Evolutionary conservation across 2,888 invertebrate species (phyloP).

Genomic region (Mantis religiosa): DNA sequence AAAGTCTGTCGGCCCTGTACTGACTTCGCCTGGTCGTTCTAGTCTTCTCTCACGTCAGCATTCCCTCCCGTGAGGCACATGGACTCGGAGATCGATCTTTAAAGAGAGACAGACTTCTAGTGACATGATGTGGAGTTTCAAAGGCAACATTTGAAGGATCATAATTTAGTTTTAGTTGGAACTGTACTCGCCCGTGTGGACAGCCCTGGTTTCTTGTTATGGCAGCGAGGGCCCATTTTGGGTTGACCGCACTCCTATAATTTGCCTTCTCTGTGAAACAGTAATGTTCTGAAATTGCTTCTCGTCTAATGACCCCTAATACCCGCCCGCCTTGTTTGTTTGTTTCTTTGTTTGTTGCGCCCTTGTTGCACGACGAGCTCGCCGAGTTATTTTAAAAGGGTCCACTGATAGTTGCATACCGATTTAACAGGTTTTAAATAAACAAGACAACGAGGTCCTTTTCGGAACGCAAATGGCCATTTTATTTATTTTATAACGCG

Average conservation of each 20-base stretch:
- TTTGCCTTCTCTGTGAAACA: not conserved
- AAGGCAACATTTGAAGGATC: too few species aligned
- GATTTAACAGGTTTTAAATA: conserved; percentile 9
- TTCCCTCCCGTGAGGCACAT: too few species aligned
- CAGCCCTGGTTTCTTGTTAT: too few species aligned
- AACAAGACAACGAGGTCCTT: not conserved
- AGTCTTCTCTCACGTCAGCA: too few species aligned
- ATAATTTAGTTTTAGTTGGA: too few species aligned
- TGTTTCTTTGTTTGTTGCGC: not conserved
- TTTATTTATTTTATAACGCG: conserved; percentile 3
- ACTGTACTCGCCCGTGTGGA: too few species aligned
- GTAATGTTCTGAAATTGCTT: not conserved
- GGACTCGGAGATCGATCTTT: too few species aligned
- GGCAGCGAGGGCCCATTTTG: too few species aligned
- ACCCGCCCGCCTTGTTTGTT: not conserved
- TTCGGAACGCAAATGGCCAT: not conserved
- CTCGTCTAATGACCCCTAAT: not conserved
- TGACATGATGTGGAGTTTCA: too few species aligned
- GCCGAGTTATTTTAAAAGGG: not conserved
- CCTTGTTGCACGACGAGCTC: not conserved
- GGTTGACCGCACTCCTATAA: not conserved
- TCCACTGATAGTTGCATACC: not conserved
- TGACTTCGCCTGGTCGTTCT: too few species aligned
- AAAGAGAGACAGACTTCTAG: too few species aligned
- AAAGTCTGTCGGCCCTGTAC: too few species aligned